Evolutionary conservation across 2,888 invertebrate species (phyloP), one percentile per base, ranked within the genome.

Genomic region (Actias luna): DNA sequence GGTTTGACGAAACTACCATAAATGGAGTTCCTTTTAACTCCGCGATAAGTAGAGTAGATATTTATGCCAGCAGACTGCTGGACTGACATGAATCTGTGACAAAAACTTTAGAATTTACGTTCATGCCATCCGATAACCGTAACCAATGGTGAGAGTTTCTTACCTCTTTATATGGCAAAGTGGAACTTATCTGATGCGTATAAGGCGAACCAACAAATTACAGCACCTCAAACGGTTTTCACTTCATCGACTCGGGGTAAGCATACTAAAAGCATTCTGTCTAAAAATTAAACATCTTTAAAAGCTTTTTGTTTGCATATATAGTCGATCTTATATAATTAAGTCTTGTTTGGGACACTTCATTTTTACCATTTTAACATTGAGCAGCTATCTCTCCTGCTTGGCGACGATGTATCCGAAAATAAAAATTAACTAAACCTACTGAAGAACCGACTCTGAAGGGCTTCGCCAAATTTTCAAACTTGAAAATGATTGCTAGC

Each of bases 141-240:
- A 63, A 35, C 58, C 64, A 61, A 60, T 64, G 72, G 75, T 68
- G 74, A 75, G 78, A 75, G 74, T 76, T 64, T 25, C 61, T 58
- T 36, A 50, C 1, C 58, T 64, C 72, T 67, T 25, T 71, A 72
- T 73, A 78, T 68, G 76, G 79, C 59, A 62, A 69, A 68, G 69
- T 66, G 61, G 64, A 69, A 75, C 72, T 76, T 74, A 73, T 66
- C 68, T 64, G 58, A 33, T 39, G 60, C 74, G n/a, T 75, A 75
- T 71, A 80, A 67, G 77, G 81, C 36, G 58, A 67, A 59, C 58
- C 66, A 70, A 69, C 75, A 77, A 77, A 78, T 79, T 72, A 70
- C 75, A 69, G 64, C 62, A 64, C 61, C 63, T 70, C 67, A 65
- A 69, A 64, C 62, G 46, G 61, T 76, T 82, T 79, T 78, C 80